A percentile compares a stretch with the other conserved stretches of the same genome.
Conservation (phyloP, 2,113 vertebrate genomes). For the Ginglymostoma cirratum region DNA sequence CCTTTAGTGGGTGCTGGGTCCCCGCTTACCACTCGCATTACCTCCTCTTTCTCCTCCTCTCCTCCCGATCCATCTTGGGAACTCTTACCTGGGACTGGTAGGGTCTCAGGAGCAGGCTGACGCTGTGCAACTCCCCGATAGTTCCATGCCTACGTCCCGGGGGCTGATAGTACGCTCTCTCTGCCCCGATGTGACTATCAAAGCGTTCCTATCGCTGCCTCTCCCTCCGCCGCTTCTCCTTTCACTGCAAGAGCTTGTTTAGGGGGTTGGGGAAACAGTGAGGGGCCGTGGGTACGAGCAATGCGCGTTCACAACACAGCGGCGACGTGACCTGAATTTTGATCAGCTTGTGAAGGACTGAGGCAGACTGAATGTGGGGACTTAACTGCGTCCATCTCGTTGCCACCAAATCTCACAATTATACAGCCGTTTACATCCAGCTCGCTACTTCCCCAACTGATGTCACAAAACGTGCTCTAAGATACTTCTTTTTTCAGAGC, state of each 20-base stretch:
- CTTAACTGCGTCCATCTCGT: background rate
- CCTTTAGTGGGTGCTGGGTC: background rate
- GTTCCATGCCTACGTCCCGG: background rate
- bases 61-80: background rate
- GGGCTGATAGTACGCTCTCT: background rate
- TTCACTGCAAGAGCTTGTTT: background rate
- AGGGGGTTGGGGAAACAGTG: background rate
- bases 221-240: conserved; percentile 1
- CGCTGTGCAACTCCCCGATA: background rate
- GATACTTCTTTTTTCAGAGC: background rate
- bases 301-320: background rate
- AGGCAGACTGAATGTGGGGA: background rate
- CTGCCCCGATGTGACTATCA: background rate
- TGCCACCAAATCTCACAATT: background rate
- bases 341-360: background rate
- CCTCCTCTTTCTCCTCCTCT: too few relatives aligned
- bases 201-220: background rate
- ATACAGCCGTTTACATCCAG: too few relatives aligned
- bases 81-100: conserved; percentile 30
- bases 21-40: background rate
- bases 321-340: conserved; percentile 32
- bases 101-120: background rate
- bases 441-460: background rate
- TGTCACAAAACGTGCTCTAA: background rate
- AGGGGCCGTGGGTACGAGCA: conserved; percentile 11